phyloP scores from a whole-genome alignment of 1,140 invertebrate genomes.

The Andrena cerasifolii region DNA sequence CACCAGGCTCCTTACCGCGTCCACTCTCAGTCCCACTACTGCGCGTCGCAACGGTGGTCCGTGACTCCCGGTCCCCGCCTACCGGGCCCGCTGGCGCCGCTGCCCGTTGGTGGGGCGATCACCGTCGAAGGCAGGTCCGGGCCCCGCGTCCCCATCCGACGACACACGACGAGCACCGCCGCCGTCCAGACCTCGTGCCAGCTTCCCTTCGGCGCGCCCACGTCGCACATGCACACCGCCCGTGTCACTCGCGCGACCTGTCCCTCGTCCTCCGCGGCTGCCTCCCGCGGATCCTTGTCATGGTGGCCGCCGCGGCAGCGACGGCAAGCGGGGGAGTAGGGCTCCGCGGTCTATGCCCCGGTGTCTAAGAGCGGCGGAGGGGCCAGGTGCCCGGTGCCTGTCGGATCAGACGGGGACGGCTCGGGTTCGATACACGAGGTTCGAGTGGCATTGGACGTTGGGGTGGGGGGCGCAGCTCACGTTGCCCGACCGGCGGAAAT shows the following conservation, averaged over 20 bases:
- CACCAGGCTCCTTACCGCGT: background rate
- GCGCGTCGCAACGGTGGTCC: too few relatives aligned
- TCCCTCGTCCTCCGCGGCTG: slow-evolving; percentile 66
- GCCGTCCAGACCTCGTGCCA: too few relatives aligned
- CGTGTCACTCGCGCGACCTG: slow-evolving; percentile 67
- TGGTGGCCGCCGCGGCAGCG: slow-evolving; percentile 50
- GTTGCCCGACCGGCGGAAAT: too few relatives aligned
- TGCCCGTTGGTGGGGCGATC: too few relatives aligned
- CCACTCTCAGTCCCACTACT: too few relatives aligned
- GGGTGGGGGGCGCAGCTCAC: too few relatives aligned
- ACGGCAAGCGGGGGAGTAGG: slow-evolving; percentile 27
- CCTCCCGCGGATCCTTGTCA: slow-evolving; percentile 74
- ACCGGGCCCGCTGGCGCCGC: too few relatives aligned
- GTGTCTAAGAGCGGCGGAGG: background rate
- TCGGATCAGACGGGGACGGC: slow-evolving; percentile 15
- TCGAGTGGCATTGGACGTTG: slow-evolving; percentile 35
- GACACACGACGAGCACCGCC: slow-evolving; percentile 22
- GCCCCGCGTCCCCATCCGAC: slow-evolving; percentile 13
- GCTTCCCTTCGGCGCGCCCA: background rate
- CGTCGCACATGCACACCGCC: slow-evolving; percentile 3
- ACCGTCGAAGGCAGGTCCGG: too few relatives aligned
- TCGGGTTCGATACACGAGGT: background rate
- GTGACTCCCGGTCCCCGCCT: too few relatives aligned
- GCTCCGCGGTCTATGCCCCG: background rate
- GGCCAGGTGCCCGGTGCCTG: background rate